Evolutionary conservation across 2,888 invertebrate species (phyloP).

Genomic region (Barypeithes pellucidus): DNA sequence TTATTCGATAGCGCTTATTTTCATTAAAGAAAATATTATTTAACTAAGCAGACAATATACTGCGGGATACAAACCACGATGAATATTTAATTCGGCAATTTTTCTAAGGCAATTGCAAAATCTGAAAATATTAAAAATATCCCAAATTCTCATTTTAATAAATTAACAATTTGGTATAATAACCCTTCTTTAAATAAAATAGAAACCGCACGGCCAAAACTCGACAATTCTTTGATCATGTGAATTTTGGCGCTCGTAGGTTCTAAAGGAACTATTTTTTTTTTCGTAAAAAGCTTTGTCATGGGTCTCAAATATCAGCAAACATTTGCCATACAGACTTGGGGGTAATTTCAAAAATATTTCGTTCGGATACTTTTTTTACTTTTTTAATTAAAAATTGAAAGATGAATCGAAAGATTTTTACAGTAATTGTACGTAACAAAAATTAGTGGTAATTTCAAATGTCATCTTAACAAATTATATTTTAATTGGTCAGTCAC

Average conservation of each 20-base stretch:
- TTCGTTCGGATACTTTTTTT: too few relatives aligned
- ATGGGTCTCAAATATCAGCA: constrained; percentile 18
- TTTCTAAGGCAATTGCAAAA: background rate
- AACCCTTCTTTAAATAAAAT: constrained; percentile 17
- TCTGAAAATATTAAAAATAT: constrained; percentile 22
- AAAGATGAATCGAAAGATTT: too few relatives aligned
- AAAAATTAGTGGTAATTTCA: too few relatives aligned
- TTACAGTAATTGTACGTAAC: too few relatives aligned
- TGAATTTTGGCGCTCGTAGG: background rate
- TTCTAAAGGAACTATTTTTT: constrained; percentile 25
- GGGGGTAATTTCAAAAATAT: background rate
- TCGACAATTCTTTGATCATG: background rate
- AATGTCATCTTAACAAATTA: too few relatives aligned
- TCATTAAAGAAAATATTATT: too few relatives aligned
- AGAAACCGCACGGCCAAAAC: background rate
- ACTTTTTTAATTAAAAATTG: too few relatives aligned
- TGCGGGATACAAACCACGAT: background rate
- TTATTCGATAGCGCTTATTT: too few relatives aligned
- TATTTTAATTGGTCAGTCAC: too few relatives aligned
- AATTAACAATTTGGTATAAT: constrained; percentile 19
- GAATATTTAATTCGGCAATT: background rate
- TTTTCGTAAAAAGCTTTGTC: constrained; percentile 27
- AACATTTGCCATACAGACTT: background rate
- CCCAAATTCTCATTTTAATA: constrained; percentile 23
- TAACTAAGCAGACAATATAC: too few relatives aligned